phyloP scores from a whole-genome alignment of 2,797 vertebrate genomes.

The Protonibea diacanthus region DNA sequence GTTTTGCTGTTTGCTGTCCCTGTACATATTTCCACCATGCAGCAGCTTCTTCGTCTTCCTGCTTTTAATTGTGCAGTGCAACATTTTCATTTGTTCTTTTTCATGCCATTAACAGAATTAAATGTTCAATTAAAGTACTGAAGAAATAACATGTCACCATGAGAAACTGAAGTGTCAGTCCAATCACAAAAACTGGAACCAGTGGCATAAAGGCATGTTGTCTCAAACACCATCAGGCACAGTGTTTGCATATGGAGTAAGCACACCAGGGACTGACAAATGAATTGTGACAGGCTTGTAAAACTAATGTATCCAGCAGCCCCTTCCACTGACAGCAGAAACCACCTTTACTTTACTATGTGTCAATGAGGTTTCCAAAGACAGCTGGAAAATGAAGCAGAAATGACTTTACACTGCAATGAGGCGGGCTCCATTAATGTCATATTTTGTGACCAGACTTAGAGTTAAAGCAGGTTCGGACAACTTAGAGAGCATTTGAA shows the following conservation, averaged over 20 bases:
- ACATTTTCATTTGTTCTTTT: too few species aligned
- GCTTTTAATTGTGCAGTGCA: too few species aligned
- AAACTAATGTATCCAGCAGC: conserved; percentile 79
- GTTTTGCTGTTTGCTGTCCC: too few species aligned
- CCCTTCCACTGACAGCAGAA: conserved; percentile 68
- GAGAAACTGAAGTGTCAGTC: not conserved
- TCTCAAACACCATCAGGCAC: conserved; percentile 19
- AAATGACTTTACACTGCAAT: conserved; percentile 46
- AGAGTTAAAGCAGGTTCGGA: conserved; percentile 22
- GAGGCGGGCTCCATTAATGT: conserved; percentile 54
- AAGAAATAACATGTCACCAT: not conserved
- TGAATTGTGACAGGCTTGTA: conserved; percentile 75
- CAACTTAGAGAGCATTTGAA: conserved; percentile 31
- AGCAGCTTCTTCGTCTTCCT: too few species aligned
- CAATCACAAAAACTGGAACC: not conserved
- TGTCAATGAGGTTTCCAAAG: conserved; percentile 71
- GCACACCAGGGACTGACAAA: conserved; percentile 57
- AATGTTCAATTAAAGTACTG: not conserved
- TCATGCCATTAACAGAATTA: not conserved
- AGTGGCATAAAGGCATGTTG: conserved; percentile 4
- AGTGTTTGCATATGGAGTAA: conserved; percentile 30
- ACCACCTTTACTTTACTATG: conserved; percentile 63
- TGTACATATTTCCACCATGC: too few species aligned
- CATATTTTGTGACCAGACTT: conserved; percentile 43
- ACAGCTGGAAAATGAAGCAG: conserved; percentile 68